Evolutionary conservation across 2,888 invertebrate species (phyloP), one percentile per base, ranked within the genome.

Genomic region (Macrosiphum euphorbiae): DNA sequence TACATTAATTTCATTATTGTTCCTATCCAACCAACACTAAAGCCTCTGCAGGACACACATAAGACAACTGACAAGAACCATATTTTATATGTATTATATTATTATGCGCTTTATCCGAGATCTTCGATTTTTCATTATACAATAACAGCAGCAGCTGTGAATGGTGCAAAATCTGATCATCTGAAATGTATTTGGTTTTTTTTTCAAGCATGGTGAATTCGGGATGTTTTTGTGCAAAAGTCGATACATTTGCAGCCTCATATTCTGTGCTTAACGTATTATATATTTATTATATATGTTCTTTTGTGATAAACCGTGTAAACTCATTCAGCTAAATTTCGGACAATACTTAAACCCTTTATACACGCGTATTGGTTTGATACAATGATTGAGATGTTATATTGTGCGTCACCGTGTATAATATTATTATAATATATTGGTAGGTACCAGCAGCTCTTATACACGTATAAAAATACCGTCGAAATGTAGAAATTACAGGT

Each of bases 401-500:
- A 92, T 92, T 84, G 61, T 92, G 67, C 41, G 52, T 47, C 52
- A 24, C 52, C 8, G 8, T 26, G 26, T 58, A 58, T 58, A 58
- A 58, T 58, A 58, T 58, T 58, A 55, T 50, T 16, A 55, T 55
- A 55, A 20, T n/a, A 35, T 78, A 78, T 78, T 20, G 78, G 85
- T 85, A 44, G 58, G 58, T 26, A 58, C 26, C 58, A 58, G 58
- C 58, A 26, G 58, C 26, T 44, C 13, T 44, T 44, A 26, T 44
- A n/a, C 58, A 44, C 13, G 58, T 26, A 88, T 58, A 88, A 55
- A n/a, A 88, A 92, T 78, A 88, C 78, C 28, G 84, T 55, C 26
- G 78, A 84, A 88, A 88, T 41, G 58, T 90, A 86, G 90, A 85
- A 93, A 93, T 93, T 90, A 93, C 93, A 93, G 93, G 93, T 90